Evolutionary conservation across 2,797 vertebrate genomes (phyloP).

Genomic region (Chaetodon trifasciatus): DNA sequence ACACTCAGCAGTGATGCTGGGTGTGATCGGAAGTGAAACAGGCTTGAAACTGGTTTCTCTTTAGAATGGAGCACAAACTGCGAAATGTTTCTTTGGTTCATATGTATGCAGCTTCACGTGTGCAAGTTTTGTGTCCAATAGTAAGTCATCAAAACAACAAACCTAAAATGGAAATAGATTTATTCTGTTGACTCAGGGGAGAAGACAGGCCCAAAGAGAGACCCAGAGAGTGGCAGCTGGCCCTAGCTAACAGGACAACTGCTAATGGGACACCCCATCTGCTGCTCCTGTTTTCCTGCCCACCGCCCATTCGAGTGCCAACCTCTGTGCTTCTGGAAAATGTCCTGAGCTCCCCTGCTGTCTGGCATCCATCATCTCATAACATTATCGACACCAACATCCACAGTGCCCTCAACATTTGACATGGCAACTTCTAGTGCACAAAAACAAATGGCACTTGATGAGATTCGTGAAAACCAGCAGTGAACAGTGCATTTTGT

Average conservation of each 20-base stretch:
- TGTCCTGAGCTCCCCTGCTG: constrained; percentile 57
- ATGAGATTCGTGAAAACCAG: constrained; percentile 23
- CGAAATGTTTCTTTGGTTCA: neutral
- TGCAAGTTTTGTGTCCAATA: constrained; percentile 17
- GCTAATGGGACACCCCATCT: constrained; percentile 81
- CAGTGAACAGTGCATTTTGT: neutral
- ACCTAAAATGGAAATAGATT: constrained; percentile 54
- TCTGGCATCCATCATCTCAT: constrained; percentile 57
- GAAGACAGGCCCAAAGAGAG: constrained; percentile 60
- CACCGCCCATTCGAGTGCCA: constrained; percentile 50
- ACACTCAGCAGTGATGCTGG: neutral
- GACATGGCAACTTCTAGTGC: constrained; percentile 43
- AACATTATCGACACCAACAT: constrained; percentile 58
- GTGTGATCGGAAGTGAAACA: neutral
- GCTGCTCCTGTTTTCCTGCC: constrained; percentile 68
- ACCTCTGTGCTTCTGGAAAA: constrained; percentile 70
- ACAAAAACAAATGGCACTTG: constrained; percentile 46
- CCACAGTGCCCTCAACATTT: constrained; percentile 37
- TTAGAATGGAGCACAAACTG: neutral
- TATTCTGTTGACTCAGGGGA: constrained; percentile 63
- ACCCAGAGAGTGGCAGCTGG: constrained; percentile 80
- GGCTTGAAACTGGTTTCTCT: neutral
- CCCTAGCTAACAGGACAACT: constrained; percentile 73
- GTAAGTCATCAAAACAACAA: constrained; percentile 42
- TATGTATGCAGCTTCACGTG: neutral